Conservation (phyloP, 1,140 invertebrate genomes). For the Oreohelix idahoensis region DNA sequence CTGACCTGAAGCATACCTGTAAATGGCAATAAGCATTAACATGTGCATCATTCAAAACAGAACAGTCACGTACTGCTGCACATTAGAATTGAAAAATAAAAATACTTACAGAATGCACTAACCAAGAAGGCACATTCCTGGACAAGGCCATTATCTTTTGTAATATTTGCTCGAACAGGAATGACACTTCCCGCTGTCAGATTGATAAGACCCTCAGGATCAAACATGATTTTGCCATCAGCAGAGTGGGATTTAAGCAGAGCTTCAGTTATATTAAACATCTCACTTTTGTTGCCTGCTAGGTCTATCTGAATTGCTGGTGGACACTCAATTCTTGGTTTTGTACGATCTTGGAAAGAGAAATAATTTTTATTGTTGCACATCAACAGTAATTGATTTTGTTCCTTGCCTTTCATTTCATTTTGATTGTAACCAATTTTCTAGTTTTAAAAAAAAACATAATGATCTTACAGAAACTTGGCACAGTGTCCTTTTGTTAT, state of each 20-base stretch:
- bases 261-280: slow-evolving; percentile 2
- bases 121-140: slow-evolving; percentile 31
- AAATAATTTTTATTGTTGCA: background rate
- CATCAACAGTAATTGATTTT: background rate
- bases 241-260: background rate
- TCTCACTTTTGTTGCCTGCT: background rate
- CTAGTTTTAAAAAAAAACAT: too few species aligned
- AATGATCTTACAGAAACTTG: too few species aligned
- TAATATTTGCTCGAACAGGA: slow-evolving; percentile 3
- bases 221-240: background rate
- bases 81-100: too few species aligned
- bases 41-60: too few species aligned
- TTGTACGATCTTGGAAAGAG: background rate
- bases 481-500: too few species aligned
- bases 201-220: background rate
- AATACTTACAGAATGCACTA: slow-evolving; percentile 3
- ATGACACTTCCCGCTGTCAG: slow-evolving; percentile 2
- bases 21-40: too few species aligned
- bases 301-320: background rate
- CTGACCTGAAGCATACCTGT: too few species aligned
- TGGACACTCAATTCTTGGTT: background rate
- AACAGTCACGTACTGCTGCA: too few species aligned
- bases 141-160: slow-evolving; percentile 6
- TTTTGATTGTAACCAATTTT: too few species aligned
- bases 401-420: too few species aligned